A percentile compares a stretch with the other conserved stretches of the same genome.
These are phyloP conservation scores for Sipha flava DNA, from an alignment of 1,140 invertebrate species.

Conservation along the genomic window DNA sequence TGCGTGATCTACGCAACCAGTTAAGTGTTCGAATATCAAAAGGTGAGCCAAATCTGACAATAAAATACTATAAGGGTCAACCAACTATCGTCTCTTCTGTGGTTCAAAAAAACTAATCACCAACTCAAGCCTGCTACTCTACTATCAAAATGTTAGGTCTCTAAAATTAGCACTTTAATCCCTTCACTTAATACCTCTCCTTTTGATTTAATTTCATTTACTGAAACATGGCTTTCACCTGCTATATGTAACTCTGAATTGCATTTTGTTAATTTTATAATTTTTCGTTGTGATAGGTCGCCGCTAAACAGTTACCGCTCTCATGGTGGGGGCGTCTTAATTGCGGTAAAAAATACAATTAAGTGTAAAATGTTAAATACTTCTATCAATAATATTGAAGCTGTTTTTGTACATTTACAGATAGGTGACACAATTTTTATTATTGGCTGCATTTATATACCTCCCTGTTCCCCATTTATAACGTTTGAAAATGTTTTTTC, in stretches of 20 bases:
- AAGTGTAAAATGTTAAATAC: background rate
- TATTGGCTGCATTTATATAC: background rate
- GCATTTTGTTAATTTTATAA: background rate
- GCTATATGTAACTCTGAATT: background rate
- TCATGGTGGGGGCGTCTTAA: background rate
- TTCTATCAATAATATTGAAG: background rate
- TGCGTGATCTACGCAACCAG: background rate
- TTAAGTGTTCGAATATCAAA: background rate
- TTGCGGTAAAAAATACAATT: background rate
- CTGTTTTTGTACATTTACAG: background rate
- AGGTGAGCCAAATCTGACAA: background rate
- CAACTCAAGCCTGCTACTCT: background rate
- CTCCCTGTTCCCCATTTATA: background rate
- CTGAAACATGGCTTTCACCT: background rate
- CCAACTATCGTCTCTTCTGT: background rate
- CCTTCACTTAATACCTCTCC: background rate
- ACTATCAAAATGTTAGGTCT: background rate
- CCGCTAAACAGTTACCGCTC: background rate
- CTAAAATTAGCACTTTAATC: background rate
- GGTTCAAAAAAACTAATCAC: background rate
- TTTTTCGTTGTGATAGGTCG: too few species aligned
- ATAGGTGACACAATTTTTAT: background rate
- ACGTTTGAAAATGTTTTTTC: background rate
- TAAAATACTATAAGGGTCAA: background rate
- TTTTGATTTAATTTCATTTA: background rate